Base-by-base conservation (phyloP, 1,140 invertebrate genomes). In the Pteromalus puparum region DNA sequence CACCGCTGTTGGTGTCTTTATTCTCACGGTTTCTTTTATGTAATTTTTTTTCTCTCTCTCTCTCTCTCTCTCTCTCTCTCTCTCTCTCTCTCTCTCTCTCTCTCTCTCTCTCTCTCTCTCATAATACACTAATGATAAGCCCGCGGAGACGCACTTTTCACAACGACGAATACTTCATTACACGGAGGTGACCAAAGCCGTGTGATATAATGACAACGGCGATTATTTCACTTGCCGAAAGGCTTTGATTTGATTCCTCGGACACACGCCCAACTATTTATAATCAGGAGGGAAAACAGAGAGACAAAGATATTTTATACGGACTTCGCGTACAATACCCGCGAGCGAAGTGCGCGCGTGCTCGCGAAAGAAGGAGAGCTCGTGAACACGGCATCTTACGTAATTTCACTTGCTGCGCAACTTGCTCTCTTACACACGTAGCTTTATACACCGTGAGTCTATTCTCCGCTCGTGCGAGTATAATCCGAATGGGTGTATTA, bases 351-450 rank as follows among this genome's bases (percentile, higher is more conserved):
- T n/a, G 9, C 7, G 13, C 72, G 28, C 34, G 38, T 38, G 18
- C 70, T 5, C 70, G 46, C 24, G 75, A 77, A 21, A 61, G 75
- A 77, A 77, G 75, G 75, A 77, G 75, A 61, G 75, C 24, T 26
- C 42, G 28, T 5, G 76, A 28, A 18, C 38, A 42, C 74, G 26
- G 70, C 42, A 10, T 68, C 78, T 85, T 85, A 82, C 84, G 84
- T 85, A 85, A 85, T 82, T 81, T 85, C 84, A 85, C 84, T 85
- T 75, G 83, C 75, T 74, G 83, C 70, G 78, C 75, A 79, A 79
- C 82, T n/a, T 65, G 67, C 53, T 61, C 53, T 61, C 61, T 5
- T 65, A 65, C 15, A n/a, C 21, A n/a, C 21, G 61, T n/a, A n/a
- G 53, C 53, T 15, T 15, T n/a, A 21, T 72, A 72, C 68, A 72